Conservation (phyloP, 2,888 invertebrate species). For the Stratiomys singularior region DNA sequence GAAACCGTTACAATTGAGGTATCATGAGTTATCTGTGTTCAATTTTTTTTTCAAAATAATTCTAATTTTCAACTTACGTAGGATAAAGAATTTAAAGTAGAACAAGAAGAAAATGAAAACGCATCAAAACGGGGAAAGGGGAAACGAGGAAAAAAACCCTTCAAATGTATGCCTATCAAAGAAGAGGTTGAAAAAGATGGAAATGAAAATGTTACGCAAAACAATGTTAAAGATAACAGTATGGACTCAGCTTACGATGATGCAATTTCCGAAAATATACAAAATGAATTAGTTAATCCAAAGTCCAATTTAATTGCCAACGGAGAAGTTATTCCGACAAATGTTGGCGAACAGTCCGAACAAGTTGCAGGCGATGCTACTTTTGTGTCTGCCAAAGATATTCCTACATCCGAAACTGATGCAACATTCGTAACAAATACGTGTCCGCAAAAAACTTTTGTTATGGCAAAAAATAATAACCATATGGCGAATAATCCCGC, state of each 20-base stretch:
- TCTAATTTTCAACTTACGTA: not conserved
- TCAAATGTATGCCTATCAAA: conserved; percentile 40
- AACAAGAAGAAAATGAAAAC: not conserved
- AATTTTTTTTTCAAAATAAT: not conserved
- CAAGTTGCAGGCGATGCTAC: conserved; percentile 49
- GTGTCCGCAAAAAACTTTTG: conserved; percentile 24
- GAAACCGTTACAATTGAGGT: no score
- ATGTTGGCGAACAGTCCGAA: not conserved
- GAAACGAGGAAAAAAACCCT: conserved; percentile 7
- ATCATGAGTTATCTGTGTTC: not conserved
- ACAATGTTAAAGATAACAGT: no score
- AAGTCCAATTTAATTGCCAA: no score
- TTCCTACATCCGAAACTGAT: conserved; percentile 53
- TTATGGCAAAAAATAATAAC: conserved; percentile 19
- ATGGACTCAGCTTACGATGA: conserved; percentile 65
- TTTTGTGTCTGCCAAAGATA: conserved; percentile 49
- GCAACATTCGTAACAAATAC: conserved; percentile 48
- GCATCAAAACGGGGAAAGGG: not conserved
- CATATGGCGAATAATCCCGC: no score
- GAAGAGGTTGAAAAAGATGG: not conserved
- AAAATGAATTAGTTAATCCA: not conserved
- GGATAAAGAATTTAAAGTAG: conserved; percentile 1
- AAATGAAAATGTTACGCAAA: conserved; percentile 40
- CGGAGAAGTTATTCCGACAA: conserved; percentile 7
- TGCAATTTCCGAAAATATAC: conserved; percentile 57